Percentiles rank a stretch among this genome's conserved stretches.
Conservation (phyloP, 2,888 invertebrate species). For the Seladonia tumulorum region DNA sequence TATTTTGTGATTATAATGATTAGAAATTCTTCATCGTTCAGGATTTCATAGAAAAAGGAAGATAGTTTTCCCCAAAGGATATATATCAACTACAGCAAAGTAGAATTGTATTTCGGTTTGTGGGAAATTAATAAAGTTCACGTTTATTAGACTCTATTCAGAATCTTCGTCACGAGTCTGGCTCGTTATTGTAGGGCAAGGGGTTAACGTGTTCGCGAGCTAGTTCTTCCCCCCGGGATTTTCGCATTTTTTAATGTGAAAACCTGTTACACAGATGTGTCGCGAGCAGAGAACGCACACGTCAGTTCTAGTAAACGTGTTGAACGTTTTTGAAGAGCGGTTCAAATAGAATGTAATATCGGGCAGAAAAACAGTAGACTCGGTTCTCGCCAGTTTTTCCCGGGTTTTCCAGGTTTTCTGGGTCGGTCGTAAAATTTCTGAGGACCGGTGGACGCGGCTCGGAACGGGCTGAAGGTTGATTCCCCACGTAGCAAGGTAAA, state of each 20-base stretch:
- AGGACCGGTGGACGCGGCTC: not conserved
- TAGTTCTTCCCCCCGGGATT: not conserved
- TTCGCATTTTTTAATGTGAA: not conserved
- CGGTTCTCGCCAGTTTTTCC: not conserved
- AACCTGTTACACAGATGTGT: not conserved
- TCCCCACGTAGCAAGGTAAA: slow-evolving; percentile 10
- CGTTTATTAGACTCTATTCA: too few species aligned
- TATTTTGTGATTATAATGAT: too few species aligned
- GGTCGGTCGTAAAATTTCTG: slow-evolving; percentile 18
- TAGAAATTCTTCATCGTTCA: too few species aligned
- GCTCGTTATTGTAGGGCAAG: too few species aligned
- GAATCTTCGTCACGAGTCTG: too few species aligned
- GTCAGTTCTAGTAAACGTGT: not conserved
- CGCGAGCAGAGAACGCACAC: slow-evolving; percentile 1
- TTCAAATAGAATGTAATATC: slow-evolving; percentile 16
- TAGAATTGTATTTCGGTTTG: too few species aligned
- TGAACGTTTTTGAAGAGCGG: not conserved
- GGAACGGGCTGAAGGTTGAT: slow-evolving; percentile 11
- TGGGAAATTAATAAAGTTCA: too few species aligned
- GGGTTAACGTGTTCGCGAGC: not conserved
- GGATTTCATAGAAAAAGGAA: too few species aligned
- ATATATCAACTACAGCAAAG: too few species aligned
- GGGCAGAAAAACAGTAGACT: not conserved
- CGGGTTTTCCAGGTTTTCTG: not conserved
- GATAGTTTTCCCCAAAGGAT: too few species aligned